A percentile compares a stretch with the other conserved stretches of the same genome.
These are phyloP conservation scores for Saimiri boliviensis DNA, from an alignment of 2,113 vertebrate species.

Conservation along the genomic window DNA sequence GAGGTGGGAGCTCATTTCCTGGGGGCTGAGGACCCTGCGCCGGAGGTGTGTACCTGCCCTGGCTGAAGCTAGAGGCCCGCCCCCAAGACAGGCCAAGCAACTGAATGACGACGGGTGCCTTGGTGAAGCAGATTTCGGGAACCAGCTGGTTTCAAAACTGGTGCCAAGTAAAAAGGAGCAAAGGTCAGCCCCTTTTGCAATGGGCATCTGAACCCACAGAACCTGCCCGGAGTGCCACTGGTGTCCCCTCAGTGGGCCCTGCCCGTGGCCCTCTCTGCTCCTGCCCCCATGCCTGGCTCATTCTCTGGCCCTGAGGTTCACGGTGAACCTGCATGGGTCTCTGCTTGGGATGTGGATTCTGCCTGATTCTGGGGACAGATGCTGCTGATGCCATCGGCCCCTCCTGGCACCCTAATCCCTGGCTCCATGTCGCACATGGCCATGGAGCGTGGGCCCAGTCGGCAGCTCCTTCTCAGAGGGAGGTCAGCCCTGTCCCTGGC, in stretches of 20 bases:
- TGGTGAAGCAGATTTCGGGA: background rate
- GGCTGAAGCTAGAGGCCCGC: background rate
- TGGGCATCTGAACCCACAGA: background rate
- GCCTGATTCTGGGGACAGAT: background rate
- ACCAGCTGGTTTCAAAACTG: background rate
- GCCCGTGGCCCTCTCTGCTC: background rate
- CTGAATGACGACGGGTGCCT: background rate
- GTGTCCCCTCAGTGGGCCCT: no score
- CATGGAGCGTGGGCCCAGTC: background rate
- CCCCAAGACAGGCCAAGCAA: fast-evolving
- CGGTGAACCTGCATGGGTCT: background rate
- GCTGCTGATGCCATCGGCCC: fast-evolving
- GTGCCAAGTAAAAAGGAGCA: background rate
- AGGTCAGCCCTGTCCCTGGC: background rate
- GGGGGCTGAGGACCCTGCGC: background rate
- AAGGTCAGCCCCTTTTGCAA: background rate
- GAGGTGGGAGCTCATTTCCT: background rate
- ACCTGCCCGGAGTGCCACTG: fast-evolving
- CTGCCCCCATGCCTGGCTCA: fast-evolving
- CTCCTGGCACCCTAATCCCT: background rate
- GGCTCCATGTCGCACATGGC: background rate
- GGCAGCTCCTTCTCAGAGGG: fast-evolving
- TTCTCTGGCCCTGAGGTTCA: background rate
- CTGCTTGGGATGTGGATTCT: background rate
- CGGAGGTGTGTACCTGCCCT: fast-evolving